Percentiles rank a stretch among this genome's conserved stretches.
Evolutionary conservation across 2,797 vertebrate genomes (phyloP).

Genomic region (Brotula barbata): DNA sequence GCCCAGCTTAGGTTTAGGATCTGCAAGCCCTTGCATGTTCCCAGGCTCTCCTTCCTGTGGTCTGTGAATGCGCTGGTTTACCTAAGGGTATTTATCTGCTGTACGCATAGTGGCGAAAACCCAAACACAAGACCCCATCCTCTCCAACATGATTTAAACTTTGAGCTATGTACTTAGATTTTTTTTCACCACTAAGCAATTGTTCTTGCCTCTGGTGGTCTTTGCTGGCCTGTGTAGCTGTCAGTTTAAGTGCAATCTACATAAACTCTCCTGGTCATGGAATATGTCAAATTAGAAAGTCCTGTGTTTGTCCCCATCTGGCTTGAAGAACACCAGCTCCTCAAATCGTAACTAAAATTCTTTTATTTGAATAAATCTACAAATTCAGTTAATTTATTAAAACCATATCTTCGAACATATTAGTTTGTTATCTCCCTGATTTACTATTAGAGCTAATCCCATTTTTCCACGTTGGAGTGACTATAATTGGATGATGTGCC

Average conservation of each 20-base stretch:
- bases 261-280: background rate
- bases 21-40: constrained; percentile 61
- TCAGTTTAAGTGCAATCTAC: background rate
- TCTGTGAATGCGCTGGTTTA: constrained; percentile 44
- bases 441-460: background rate
- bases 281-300: constrained; percentile 3
- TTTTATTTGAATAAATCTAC: too few species aligned
- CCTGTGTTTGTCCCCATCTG: too few species aligned
- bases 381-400: too few species aligned
- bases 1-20: constrained; percentile 30
- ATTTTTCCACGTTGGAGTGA: background rate
- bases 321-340: too few species aligned
- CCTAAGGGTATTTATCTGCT: constrained; percentile 50
- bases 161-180: constrained; percentile 1
- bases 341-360: too few species aligned
- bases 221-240: background rate
- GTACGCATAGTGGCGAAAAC: constrained; percentile 16
- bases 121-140: constrained; percentile 13
- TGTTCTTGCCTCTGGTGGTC: background rate
- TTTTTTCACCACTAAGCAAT: background rate
- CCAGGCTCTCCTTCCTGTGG: constrained; percentile 55
- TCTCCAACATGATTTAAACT: constrained; percentile 18
- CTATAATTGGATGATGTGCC: background rate
- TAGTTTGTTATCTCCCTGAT: constrained; percentile 1
- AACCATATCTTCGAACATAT: too few species aligned